Conservation (phyloP, 2,113 vertebrate species). For the Mirounga angustirostris region DNA sequence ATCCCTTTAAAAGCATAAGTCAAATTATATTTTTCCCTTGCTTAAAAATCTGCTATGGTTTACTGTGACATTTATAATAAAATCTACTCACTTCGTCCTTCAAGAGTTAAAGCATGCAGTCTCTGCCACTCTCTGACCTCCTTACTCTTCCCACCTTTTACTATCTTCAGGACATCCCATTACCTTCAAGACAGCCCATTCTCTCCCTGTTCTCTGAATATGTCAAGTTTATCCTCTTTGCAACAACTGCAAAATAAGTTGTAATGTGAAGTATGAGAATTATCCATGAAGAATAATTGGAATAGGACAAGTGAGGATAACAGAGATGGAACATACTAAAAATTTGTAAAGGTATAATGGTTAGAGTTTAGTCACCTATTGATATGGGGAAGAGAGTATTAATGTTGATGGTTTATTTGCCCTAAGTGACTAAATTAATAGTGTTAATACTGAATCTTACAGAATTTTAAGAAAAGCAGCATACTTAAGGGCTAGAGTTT, state of each 20-base stretch:
- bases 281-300: neutral
- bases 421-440: neutral
- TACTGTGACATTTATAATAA: neutral
- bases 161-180: neutral
- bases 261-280: neutral
- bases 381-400: neutral
- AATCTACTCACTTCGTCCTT: neutral
- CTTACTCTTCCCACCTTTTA: neutral
- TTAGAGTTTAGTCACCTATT: neutral
- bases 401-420: neutral
- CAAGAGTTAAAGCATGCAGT: neutral
- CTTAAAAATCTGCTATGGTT: neutral
- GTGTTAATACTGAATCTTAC: neutral
- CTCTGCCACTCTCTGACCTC: neutral
- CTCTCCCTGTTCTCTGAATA: neutral
- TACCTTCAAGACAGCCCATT: neutral
- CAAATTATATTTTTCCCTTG: neutral
- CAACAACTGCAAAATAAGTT: neutral
- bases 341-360: neutral
- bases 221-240: neutral
- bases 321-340: neutral
- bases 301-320: neutral
- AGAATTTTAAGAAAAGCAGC: neutral
- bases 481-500: neutral
- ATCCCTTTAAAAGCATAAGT: neutral